phyloP scores from a whole-genome alignment of 2,113 vertebrate genomes.

The Phaethon lepturus region DNA sequence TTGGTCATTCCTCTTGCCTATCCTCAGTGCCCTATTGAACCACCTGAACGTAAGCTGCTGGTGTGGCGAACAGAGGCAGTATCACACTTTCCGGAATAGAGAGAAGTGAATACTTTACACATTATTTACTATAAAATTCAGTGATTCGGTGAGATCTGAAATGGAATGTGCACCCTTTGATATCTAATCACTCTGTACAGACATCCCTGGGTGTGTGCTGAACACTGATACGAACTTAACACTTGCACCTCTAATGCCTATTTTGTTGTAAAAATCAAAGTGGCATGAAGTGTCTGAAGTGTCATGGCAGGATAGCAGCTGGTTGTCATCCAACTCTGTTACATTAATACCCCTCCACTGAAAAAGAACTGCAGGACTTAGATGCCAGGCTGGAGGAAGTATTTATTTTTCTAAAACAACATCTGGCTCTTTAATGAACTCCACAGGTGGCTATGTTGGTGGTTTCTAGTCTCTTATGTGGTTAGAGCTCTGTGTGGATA shows the following conservation, averaged over 20 bases:
- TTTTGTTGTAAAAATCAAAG: background rate
- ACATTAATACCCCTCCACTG: background rate
- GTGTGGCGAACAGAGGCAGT: background rate
- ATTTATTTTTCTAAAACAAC: conserved; percentile 25
- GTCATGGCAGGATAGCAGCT: background rate
- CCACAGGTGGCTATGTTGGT: conserved; percentile 34
- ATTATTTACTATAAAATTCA: background rate
- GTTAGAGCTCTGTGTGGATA: conserved; percentile 37
- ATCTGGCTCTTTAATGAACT: conserved; percentile 13
- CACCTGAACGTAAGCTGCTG: background rate
- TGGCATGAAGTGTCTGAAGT: background rate
- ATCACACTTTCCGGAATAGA: background rate
- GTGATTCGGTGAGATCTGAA: background rate
- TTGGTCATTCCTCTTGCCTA: background rate
- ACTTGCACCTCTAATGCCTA: background rate
- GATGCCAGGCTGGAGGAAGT: conserved; percentile 8
- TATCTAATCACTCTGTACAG: background rate
- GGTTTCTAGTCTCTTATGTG: conserved; percentile 52
- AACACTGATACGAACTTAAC: background rate
- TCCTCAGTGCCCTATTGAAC: background rate
- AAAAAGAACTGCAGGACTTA: background rate
- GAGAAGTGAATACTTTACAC: background rate
- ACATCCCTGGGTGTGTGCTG: background rate
- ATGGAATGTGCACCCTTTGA: background rate
- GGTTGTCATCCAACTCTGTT: background rate